Evolutionary conservation across 2,113 vertebrate species (phyloP).

Genomic region (Oncorhynchus mykiss): DNA sequence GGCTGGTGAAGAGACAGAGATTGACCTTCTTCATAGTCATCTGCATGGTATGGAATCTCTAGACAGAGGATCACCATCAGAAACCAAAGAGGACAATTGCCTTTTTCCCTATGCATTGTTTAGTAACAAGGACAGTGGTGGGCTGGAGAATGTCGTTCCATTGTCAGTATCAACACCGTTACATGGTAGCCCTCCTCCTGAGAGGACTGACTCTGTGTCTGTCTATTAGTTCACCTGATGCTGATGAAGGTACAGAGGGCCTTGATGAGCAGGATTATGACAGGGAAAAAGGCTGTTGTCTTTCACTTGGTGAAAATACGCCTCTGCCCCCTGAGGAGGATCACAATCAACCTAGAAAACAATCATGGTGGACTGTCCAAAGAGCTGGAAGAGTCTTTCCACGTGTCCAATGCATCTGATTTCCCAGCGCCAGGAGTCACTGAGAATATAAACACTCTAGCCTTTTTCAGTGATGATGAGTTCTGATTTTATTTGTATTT

Average conservation of each 20-base stretch:
- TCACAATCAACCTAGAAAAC: slow-evolving; percentile 16
- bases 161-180: slow-evolving; percentile 25
- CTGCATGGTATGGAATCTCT: slow-evolving; percentile 29
- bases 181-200: slow-evolving; percentile 25
- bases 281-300: background rate
- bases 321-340: slow-evolving; percentile 20
- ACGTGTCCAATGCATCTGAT: slow-evolving; percentile 49
- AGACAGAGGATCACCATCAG: background rate
- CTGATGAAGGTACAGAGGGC: slow-evolving; percentile 25
- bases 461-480: slow-evolving; percentile 64
- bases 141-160: slow-evolving; percentile 12
- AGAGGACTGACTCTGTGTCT: slow-evolving; percentile 16
- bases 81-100: slow-evolving; percentile 39
- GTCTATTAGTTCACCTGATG: background rate
- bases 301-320: slow-evolving; percentile 15
- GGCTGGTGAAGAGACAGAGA: slow-evolving; percentile 30
- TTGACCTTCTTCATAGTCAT: slow-evolving; percentile 23
- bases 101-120: slow-evolving; percentile 26
- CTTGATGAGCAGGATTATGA: slow-evolving; percentile 8
- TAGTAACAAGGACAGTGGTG: slow-evolving; percentile 25
- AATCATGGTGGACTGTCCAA: slow-evolving; percentile 25
- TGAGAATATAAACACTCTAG: slow-evolving; percentile 26
- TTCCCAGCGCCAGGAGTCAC: slow-evolving; percentile 7
- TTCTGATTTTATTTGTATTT: slow-evolving; percentile 52
- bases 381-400: slow-evolving; percentile 63